Base-by-base conservation (phyloP, 2,113 vertebrate genomes). In the Notothenia coriiceps region DNA sequence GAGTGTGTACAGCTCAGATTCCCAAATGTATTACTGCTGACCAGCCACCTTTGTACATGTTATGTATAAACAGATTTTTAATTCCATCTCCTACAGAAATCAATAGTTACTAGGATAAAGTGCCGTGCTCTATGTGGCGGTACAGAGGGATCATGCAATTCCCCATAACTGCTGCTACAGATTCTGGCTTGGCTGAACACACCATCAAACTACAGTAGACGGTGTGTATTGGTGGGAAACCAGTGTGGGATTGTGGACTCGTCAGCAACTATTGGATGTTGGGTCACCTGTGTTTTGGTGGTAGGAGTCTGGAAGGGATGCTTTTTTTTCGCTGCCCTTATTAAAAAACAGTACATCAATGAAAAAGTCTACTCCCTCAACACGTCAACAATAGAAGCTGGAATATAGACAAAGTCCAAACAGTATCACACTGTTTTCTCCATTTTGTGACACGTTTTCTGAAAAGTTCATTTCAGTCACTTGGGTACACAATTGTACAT, bases 191-290 rank as follows among this genome's bases (percentile, higher is more conserved):
- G 47, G 54, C 20, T 76, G 64, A 77, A 44, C 49, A 40, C 10
- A 64, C 57, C 47, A 49, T 50, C 15, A 43, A 29, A 70, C 56
- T 62, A 46, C 64, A 71, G 33, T 56, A 51, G 60, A 56, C 12
- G 46, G n/a, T 25, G 20, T 72, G 60, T n/a, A 13, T 33, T 65
- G 43, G 51, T 76, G 62, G 74, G 57, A 76, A 77, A 44, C 47
- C 59, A 51, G 69, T 35, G 67, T 18, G 20, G 60, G 56, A 67
- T 46, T 6, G 7, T 54, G 43, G 35, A 62, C 14, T 64, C 56
- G 46, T 69, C 18, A 54, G 46, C n/a, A 61, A 56, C 65, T 17
- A 25, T 57, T 14, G 14, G 66, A 14, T 54, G 22, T 49, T 11
- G 44, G 60, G 55, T 68, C 72, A 47, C 17, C 43, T 70, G n/a